Percentiles rank a stretch among this genome's conserved stretches.
Conservation (phyloP, 1,140 invertebrate species). For the Stegodyphus mimosarum region DNA sequence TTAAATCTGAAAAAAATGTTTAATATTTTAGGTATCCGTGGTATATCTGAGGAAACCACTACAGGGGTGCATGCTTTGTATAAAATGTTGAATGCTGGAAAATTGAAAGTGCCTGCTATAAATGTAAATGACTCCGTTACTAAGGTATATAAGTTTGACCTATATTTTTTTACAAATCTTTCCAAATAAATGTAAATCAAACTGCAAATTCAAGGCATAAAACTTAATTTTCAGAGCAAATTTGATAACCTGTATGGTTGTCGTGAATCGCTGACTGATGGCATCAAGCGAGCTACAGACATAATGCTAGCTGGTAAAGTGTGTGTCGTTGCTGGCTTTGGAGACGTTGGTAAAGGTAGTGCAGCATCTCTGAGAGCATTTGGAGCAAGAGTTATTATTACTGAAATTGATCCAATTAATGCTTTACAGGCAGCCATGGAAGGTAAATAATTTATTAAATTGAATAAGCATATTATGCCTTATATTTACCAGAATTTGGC, state of each 20-base stretch:
- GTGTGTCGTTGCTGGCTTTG: constrained; percentile 97
- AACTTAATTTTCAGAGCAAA: constrained; percentile 81
- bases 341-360: constrained; percentile 99
- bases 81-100: constrained; percentile 90
- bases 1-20: background rate
- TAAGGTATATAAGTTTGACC: constrained; percentile 74
- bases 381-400: constrained; percentile 94
- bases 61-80: constrained; percentile 99
- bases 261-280: constrained; percentile 96
- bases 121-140: constrained; percentile 99
- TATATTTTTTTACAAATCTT: background rate
- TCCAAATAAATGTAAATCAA: background rate
- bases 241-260: constrained; percentile 99
- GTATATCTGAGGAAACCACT: constrained; percentile 98
- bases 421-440: constrained; percentile 99
- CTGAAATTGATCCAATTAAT: constrained; percentile 99
- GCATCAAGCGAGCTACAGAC: constrained; percentile 97
- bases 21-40: constrained; percentile 75
- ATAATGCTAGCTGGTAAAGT: constrained; percentile 99
- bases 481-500: too few relatives aligned
- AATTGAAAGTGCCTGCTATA: constrained; percentile 92
- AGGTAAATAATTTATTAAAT: constrained; percentile 73
- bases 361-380: constrained; percentile 95
- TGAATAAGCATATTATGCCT: background rate
- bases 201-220: background rate